phyloP scores from a whole-genome alignment of 2,888 invertebrate species.

The Drosophila nigricruria region DNA sequence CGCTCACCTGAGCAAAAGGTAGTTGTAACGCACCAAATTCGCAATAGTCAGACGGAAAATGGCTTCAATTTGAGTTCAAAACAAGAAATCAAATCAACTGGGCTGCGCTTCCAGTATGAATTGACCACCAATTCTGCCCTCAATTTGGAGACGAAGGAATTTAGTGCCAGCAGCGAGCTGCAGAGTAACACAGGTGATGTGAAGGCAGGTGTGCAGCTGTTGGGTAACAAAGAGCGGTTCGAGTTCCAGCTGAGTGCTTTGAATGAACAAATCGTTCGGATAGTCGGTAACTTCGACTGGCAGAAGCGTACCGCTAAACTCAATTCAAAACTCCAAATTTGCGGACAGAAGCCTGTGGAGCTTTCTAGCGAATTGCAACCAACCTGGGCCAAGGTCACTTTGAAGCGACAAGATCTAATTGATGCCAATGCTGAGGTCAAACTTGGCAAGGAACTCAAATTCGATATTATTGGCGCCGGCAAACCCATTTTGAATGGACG shows the following conservation, averaged over 20 bases:
- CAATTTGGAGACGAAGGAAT: conserved; percentile 71
- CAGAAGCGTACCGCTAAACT: conserved; percentile 68
- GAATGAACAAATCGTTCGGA: conserved; percentile 73
- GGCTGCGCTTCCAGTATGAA: conserved; percentile 81
- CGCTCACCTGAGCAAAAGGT: conserved; percentile 87
- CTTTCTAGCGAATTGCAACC: conserved; percentile 71
- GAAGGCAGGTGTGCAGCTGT: conserved; percentile 75
- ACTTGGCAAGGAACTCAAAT: conserved; percentile 79
- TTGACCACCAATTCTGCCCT: conserved; percentile 76
- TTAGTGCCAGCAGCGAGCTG: conserved; percentile 80
- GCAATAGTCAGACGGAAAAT: conserved; percentile 51
- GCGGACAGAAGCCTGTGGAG: conserved; percentile 75
- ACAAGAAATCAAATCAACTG: conserved; percentile 86
- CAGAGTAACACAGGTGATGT: conserved; percentile 78
- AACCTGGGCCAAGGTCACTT: conserved; percentile 59
- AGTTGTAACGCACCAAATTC: conserved; percentile 52
- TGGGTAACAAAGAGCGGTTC: conserved; percentile 82
- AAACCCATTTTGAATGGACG: conserved; percentile 79
- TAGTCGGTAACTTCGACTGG: conserved; percentile 65
- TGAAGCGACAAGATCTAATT: conserved; percentile 71
- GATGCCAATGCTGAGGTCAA: conserved; percentile 74
- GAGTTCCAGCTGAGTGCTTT: conserved; percentile 71
- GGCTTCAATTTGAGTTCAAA: conserved; percentile 85
- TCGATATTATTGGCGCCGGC: conserved; percentile 62
- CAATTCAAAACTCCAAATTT: conserved; percentile 67